phyloP scores from a whole-genome alignment of 2,888 invertebrate species.

The Caenorhabditis becei region DNA sequence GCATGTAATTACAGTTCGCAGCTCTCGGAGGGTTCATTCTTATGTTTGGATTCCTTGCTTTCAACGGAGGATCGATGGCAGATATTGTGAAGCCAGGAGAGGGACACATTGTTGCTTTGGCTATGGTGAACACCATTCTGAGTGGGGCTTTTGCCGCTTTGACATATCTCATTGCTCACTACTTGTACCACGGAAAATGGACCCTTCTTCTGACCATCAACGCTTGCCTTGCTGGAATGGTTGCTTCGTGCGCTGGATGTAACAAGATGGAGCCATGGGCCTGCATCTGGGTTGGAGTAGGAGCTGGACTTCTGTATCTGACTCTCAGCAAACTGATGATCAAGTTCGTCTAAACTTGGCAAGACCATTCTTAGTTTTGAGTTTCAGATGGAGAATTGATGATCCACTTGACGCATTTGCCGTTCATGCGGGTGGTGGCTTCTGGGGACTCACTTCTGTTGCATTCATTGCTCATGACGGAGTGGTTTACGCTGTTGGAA shows the following conservation, averaged over 20 bases:
- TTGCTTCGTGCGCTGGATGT: conserved; percentile 84
- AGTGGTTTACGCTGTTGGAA: conserved; percentile 73
- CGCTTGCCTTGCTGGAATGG: conserved; percentile 83
- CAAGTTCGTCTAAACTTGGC: conserved; percentile 60
- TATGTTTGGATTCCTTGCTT: conserved; percentile 84
- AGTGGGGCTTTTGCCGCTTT: conserved; percentile 84
- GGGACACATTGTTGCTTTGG: conserved; percentile 82
- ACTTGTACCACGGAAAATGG: conserved; percentile 82
- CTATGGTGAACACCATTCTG: conserved; percentile 84
- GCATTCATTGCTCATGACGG: conserved; percentile 71
- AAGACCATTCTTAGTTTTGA: too few relatives aligned
- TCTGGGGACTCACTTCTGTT: conserved; percentile 83
- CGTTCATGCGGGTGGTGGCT: conserved; percentile 84
- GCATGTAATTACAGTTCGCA: conserved; percentile 82
- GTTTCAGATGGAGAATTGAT: conserved; percentile 80
- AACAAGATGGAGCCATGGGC: conserved; percentile 83
- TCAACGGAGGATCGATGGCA: conserved; percentile 84
- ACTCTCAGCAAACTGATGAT: conserved; percentile 79
- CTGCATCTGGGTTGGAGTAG: conserved; percentile 82
- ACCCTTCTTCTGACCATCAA: conserved; percentile 84
- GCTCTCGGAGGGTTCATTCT: conserved; percentile 84
- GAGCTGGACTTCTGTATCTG: conserved; percentile 83
- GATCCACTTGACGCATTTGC: conserved; percentile 84
- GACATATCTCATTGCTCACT: conserved; percentile 82
- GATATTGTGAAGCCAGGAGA: conserved; percentile 82